Percentiles rank a stretch among this genome's conserved stretches.
These are phyloP conservation scores for Neoaliturus tenellus DNA, from an alignment of 2,888 invertebrate genomes.

Conservation along the genomic window DNA sequence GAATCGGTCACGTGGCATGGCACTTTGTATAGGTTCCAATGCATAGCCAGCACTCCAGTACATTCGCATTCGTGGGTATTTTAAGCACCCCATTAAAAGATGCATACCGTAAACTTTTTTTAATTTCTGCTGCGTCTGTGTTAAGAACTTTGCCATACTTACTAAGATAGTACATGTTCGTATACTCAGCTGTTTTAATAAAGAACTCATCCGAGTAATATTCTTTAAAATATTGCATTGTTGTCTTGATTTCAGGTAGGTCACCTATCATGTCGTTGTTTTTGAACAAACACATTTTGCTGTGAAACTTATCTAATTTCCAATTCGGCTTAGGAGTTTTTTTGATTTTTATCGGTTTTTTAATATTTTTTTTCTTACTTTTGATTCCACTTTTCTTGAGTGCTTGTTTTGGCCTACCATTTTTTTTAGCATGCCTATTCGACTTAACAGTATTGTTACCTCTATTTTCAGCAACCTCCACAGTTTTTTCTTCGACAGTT, in stretches of 20 bases:
- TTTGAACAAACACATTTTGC: background rate
- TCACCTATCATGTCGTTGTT: background rate
- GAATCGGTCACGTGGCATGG: slow-evolving; percentile 54
- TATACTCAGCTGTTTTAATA: slow-evolving; percentile 2
- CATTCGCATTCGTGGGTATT: slow-evolving; percentile 55
- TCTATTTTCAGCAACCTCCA: too few relatives aligned
- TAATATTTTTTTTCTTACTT: background rate
- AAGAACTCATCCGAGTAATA: slow-evolving; percentile 51
- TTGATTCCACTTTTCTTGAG: background rate
- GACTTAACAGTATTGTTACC: too few relatives aligned
- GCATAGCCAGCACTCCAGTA: slow-evolving; percentile 52
- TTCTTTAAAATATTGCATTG: slow-evolving; percentile 49
- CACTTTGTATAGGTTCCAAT: slow-evolving; percentile 24
- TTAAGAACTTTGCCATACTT: slow-evolving; percentile 47
- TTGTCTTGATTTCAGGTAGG: background rate
- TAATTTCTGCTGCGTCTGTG: slow-evolving; percentile 51
- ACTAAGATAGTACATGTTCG: slow-evolving; percentile 49
- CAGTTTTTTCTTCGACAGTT: too few relatives aligned
- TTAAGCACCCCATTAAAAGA: slow-evolving; percentile 48
- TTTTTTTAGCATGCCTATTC: background rate
- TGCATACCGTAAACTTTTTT: slow-evolving; percentile 54
- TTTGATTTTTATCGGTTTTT: background rate
- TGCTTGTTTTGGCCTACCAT: background rate
- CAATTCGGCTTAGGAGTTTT: background rate
- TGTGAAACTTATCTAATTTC: background rate